phyloP scores from a whole-genome alignment of 2,113 vertebrate genomes.

The Myotis lucifugus region DNA sequence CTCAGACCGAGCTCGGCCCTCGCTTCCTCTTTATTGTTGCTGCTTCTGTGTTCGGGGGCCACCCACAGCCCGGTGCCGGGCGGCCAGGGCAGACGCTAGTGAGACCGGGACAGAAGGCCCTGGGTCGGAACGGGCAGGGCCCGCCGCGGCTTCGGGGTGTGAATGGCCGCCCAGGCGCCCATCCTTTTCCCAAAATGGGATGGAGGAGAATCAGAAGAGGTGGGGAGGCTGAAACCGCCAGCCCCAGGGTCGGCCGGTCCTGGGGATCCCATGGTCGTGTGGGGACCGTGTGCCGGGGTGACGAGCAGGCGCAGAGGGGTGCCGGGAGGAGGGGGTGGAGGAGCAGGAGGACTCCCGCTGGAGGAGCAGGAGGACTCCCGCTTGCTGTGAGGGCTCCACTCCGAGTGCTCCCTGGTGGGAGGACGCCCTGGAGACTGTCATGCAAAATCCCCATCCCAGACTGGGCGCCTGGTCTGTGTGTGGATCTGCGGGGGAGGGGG shows the following conservation, averaged over 20 bases:
- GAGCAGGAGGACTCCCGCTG: too few relatives aligned
- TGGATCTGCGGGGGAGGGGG: too few relatives aligned
- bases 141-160: background rate
- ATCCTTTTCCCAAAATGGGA: background rate
- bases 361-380: background rate
- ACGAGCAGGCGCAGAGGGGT: background rate
- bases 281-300: background rate
- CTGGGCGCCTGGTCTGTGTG: background rate
- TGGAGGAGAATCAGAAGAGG: background rate
- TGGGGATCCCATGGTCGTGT: background rate
- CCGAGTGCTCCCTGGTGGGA: background rate
- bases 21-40: background rate
- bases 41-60: constrained; percentile 48
- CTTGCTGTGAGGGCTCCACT: background rate
- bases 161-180: background rate
- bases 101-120: background rate
- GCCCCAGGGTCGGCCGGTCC: background rate
- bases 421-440: background rate
- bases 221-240: background rate
- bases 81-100: background rate
- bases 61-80: background rate
- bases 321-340: background rate
- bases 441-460: constrained; percentile 30
- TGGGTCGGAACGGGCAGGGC: background rate
- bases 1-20: constrained; percentile 35